Evolutionary conservation across 2,113 vertebrate species (phyloP).

Genomic region (Alces alces): DNA sequence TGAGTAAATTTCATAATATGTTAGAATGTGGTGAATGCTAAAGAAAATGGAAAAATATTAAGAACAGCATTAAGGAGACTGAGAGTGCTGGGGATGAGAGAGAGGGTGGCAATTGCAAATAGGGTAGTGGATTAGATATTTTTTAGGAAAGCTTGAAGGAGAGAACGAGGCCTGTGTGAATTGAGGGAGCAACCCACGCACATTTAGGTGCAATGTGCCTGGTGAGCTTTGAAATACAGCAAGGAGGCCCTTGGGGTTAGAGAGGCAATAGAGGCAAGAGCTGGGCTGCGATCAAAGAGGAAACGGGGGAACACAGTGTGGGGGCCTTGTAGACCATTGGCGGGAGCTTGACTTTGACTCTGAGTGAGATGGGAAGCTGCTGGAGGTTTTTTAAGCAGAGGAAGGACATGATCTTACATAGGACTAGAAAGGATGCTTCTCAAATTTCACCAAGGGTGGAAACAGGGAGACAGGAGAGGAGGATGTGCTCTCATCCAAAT

Average conservation of each 20-base stretch:
- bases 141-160: not conserved
- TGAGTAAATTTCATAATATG: not conserved
- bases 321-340: not conserved
- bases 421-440: not conserved
- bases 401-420: not conserved
- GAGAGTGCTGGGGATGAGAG: not conserved
- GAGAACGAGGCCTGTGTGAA: not conserved
- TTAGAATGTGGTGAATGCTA: not conserved
- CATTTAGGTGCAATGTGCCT: too few relatives aligned
- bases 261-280: not conserved
- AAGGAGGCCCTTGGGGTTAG: not conserved
- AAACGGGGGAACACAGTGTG: accelerated
- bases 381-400: not conserved
- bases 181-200: not conserved
- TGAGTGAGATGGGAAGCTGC: not conserved
- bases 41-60: not conserved
- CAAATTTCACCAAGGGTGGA: not conserved
- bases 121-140: not conserved
- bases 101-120: not conserved
- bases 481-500: not conserved
- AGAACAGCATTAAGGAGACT: not conserved
- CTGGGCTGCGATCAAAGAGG: not conserved
- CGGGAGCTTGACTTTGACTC: not conserved
- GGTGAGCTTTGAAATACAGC: not conserved
- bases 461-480: not conserved